Evolutionary conservation across 2,113 vertebrate genomes (phyloP), one percentile per base, ranked within the genome.

Genomic region (Chaetops frenatus): DNA sequence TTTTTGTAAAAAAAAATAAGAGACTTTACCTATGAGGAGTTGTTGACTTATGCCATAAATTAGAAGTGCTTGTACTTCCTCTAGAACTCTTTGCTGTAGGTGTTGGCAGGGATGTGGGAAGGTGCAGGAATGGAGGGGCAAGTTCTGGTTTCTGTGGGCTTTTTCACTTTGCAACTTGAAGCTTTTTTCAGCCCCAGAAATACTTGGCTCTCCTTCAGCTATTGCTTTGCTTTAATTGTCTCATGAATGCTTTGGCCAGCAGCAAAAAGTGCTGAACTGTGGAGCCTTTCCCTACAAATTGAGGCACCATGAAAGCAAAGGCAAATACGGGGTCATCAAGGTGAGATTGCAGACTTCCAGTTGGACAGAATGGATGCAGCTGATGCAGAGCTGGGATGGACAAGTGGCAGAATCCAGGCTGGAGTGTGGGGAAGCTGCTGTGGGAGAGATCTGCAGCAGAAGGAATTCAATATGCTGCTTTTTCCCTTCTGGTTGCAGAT

Each of bases 61-160:
- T 21, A 45, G 35, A 44, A 94, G 60, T 7, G 51, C n/a, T 86
- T 54, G 10, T 44, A 69, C 33, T 51, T 89, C 48, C 81, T 78
- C 73, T 65, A 21, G 47, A 94, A 53, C 28, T 81, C 91, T 72
- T 25, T 47, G 74, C 58, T 73, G 22, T 56, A 66, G 25, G 66
- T 91, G 78, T 92, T 79, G 88, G 84, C 90, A 95, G 74, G 69
- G 90, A 60, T 81, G 92, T 94, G 81, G 84, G 90, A 93, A 95
- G 89, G 80, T 65, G 92, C 54, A 66, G 88, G 72, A 92, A 21
- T 51, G 60, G 27, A 94, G 48, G 91, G 83, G 83, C 83, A 95
- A 81, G 31, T 66, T 69, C 51, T 65, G 25, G 18, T 80, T 92
- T 60, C 80, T 86, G 71, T 67, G 77, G 51, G 71, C 53, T 96